Evolutionary conservation across 2,888 invertebrate genomes (phyloP), one percentile per base, ranked within the genome.

Genomic region (Coecobrya sp.): DNA sequence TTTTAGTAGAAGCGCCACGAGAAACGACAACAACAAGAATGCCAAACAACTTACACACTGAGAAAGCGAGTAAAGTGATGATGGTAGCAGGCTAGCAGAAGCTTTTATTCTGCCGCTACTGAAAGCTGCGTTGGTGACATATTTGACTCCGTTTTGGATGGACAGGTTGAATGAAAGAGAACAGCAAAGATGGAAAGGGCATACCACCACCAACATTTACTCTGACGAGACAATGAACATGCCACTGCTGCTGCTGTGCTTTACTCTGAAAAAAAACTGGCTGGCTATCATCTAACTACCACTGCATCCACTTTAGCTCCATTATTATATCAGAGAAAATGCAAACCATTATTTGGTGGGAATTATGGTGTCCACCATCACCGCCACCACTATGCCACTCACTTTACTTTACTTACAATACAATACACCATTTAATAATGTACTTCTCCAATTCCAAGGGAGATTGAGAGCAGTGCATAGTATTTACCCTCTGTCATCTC

Each of bases 131-230:
- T 49, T 92, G 87, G 92, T 92, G 92, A 92, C 92, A 92, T 88
- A 92, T 92, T 92, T 92, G 92, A 92, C 92, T 92, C 88, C 84
- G 87, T 68, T 87, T 92, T 59, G 84, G 92, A 92, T 85, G 88
- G 92, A 92, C 88, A 92, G 92, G 92, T 88, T 73, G 92, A 88
- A 88, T 92, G 87, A 92, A 92, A 92, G 45, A 76, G 82, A 73
- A 59, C 84, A 68, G 79, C 30, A 70, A 81, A 82, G 92, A 91
- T 84, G 87, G 86, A 92, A 92, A 88, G 92, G 88, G 85, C 92
- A 88, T 30, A 82, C 79, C 79, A 65, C 84, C 86, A 86, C 62
- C 62, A 82, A 16, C 59, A 82, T 82, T 62, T 62, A 62, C 82
- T 82, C 19, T 79, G 79, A 13, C 52, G 49, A 79, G 79, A 79